Conservation (phyloP, 2,888 invertebrate genomes). For the Stenotaenia linearis region DNA sequence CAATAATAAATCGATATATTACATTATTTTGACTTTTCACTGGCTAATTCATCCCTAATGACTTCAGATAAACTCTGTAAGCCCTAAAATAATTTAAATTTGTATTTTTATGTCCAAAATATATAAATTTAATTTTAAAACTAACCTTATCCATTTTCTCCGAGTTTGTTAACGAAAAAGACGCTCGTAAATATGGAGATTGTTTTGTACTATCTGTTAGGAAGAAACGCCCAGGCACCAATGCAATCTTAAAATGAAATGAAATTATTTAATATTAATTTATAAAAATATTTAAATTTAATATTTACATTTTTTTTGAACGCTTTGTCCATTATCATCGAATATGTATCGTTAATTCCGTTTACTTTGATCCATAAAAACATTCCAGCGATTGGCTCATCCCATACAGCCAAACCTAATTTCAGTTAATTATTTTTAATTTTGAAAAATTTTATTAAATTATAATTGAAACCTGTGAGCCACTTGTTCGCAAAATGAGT, state of each 20-base stretch:
- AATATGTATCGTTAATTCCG: conserved; percentile 63
- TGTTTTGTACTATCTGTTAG: conserved; percentile 58
- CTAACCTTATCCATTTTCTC: conserved; percentile 59
- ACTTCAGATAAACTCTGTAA: conserved; percentile 57
- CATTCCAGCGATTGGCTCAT: conserved; percentile 62
- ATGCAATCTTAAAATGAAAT: conserved; percentile 39
- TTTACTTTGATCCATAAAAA: conserved; percentile 52
- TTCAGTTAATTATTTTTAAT: neutral
- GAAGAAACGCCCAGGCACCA: conserved; percentile 71
- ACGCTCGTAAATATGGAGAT: conserved; percentile 63
- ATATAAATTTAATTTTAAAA: neutral
- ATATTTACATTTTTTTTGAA: conserved; percentile 60
- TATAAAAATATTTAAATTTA: neutral
- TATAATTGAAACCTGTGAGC: conserved; percentile 50
- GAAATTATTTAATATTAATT: neutral
- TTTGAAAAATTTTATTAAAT: conserved; percentile 19
- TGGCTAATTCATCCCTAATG: conserved; percentile 56
- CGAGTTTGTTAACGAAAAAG: conserved; percentile 62
- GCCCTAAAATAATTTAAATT: conserved; percentile 47
- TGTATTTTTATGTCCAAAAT: neutral
- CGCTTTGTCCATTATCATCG: conserved; percentile 65
- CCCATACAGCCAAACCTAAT: conserved; percentile 60
- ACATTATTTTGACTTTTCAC: neutral
- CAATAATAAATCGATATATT: neutral
- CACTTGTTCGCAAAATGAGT: conserved; percentile 57